Evolutionary conservation across 2,888 invertebrate species (phyloP), one percentile per base, ranked within the genome.

Genomic region (Argyresthia albistria): DNA sequence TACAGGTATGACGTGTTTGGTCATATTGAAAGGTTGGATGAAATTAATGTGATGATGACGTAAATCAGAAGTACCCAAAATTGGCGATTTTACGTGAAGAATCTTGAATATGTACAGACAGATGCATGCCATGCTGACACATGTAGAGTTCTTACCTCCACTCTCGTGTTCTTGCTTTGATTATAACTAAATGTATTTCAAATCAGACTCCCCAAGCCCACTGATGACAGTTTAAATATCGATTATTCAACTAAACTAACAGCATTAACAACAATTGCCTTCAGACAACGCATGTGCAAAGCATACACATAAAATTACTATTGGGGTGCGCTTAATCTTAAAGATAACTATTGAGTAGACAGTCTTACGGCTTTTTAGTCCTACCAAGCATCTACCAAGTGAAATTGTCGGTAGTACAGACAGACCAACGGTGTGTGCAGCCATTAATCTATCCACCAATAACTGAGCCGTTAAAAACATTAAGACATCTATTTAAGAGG

Each of bases 401-500:
- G 25, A 25, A 25, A 25, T 25, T 25, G 25, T 25, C 39, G 45
- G 8, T 12, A 45, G 12, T 12, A 11, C n/a, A 39, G 39, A 39
- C 39, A 43, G 25, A 42, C 14, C 16, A 8, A 11, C 37, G 14
- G 48, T 48, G 50, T 25, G 25, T 12, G 16, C 42, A 43, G 10
- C 16, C 45, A 45, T 45, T 52, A 52, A 52, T 52, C 52, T 52
- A 52, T 52, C 46, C 12, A n/a, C 52, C 52, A 52, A 52, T 52
- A 52, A 52, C 46, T 10, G 8, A 11, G 15, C 37, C 46, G 52
- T 52, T 46, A 52, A 46, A 51, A 36, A 52, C 52, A 46, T 46
- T 52, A 46, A 46, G 37, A 46, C 16, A 35, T 11, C 14, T 39
- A 16, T 46, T 52, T 46, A 66, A 67, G 62, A 61, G 61, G 59